Evolutionary conservation across 2,113 vertebrate genomes (phyloP).

Genomic region (Marcusenius ussheri): DNA sequence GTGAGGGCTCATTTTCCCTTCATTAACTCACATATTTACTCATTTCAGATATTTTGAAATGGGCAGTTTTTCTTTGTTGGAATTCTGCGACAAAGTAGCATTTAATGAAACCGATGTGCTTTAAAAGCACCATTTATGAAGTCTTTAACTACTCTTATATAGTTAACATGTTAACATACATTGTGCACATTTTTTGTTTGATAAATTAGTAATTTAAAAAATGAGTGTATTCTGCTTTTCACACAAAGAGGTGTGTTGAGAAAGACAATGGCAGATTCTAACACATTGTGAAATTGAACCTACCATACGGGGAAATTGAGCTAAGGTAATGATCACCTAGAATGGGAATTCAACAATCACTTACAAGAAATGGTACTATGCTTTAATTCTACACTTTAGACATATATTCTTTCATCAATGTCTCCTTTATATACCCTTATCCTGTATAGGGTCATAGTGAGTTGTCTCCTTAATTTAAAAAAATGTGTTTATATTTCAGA

Average conservation of each 20-base stretch:
- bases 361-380: neutral
- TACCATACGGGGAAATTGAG: neutral
- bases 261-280: neutral
- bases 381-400: neutral
- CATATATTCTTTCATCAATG: neutral
- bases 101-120: neutral
- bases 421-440: neutral
- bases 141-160: neutral
- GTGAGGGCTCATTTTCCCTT: slow-evolving; percentile 12
- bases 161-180: neutral
- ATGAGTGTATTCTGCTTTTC: neutral
- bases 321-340: neutral
- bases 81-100: neutral
- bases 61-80: no score
- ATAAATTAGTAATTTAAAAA: neutral
- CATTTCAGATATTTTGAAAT: neutral
- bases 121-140: no score
- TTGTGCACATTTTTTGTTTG: neutral
- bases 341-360: neutral
- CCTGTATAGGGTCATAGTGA: neutral
- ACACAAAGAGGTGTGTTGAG: neutral
- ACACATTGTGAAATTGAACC: neutral
- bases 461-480: neutral
- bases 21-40: neutral
- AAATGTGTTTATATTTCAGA: neutral